Base-by-base conservation (phyloP, 2,113 vertebrate species). In the Cardinalis cardinalis region DNA sequence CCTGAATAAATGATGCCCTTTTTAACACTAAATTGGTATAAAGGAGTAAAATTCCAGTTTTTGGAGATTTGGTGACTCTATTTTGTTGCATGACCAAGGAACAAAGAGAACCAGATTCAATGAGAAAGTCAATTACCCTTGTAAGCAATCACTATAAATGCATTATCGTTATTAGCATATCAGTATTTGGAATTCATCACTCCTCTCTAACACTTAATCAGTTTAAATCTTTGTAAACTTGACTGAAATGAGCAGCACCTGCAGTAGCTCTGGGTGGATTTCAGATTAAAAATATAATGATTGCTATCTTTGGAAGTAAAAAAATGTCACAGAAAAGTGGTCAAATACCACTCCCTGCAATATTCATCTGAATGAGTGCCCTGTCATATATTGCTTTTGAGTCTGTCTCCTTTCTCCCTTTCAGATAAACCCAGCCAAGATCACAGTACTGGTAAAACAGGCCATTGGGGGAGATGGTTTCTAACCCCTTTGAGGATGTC, bases 181-280 rank as follows among this genome's bases (percentile, higher is more conserved):
- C 5, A 2, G 29, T 63, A 73, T 88, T 53, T 74, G 60, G 34
- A 86, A 90, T 70, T 88, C 60, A 74, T 76, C 70, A 63, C 26
- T 86, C 21, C 41, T 65, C 15, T 26, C 23, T 82, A 59, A 58
- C 18, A 44, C 15, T 48, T 88, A 69, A 80, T 85, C 65, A 63
- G n/a, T 64, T 92, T 77, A 75, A 95, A 38, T 56, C 36, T 75
- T 66, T 52, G 18, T 36, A 59, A 93, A 75, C 28, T 41, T 81
- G 44, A 59, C 73, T 77, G 69, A 80, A 84, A 77, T 65, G 48
- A 83, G 52, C 60, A 92, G n/a, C 48, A 84, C 38, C 79, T 90
- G 59, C 68, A 63, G 40, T 59, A 84, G 65, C 68, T 88, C 76
- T 84, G 46, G 15, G 28, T 53, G 32, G 4, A 48, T 74, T 86